These are phyloP conservation scores for Dendroctonus ponderosae DNA, from an alignment of 1,140 invertebrate genomes.

Conservation along the genomic window DNA sequence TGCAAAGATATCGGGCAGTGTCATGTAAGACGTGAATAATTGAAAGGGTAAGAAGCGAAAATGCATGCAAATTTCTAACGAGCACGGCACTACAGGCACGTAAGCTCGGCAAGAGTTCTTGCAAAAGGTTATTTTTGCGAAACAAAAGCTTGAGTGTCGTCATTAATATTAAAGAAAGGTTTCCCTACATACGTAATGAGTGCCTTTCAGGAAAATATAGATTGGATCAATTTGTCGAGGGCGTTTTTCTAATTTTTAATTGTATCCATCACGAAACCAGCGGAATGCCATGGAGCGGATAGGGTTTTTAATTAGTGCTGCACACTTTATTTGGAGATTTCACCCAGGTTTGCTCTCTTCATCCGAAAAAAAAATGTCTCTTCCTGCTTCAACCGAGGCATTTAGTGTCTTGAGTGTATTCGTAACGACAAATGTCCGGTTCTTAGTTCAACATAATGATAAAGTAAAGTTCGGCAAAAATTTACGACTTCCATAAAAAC, in stretches of 20 bases:
- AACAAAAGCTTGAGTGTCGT: constrained; percentile 19
- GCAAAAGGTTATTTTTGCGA: constrained; percentile 17
- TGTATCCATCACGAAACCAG: constrained; percentile 1
- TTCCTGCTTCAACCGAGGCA: too few species aligned
- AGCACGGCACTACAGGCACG: constrained; percentile 22
- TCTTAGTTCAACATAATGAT: too few species aligned
- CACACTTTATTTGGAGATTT: too few species aligned
- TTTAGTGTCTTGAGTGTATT: too few species aligned
- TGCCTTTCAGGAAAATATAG: constrained; percentile 11
- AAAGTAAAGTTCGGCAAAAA: not conserved
- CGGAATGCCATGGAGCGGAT: too few species aligned
- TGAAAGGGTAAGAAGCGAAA: constrained; percentile 21
- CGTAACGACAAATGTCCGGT: too few species aligned
- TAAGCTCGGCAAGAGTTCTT: constrained; percentile 11
- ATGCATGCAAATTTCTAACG: constrained; percentile 24
- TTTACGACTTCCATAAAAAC: constrained; percentile 3
- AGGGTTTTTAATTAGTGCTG: too few species aligned
- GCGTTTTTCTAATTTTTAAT: constrained; percentile 1
- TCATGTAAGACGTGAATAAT: constrained; percentile 20
- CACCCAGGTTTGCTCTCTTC: too few species aligned
- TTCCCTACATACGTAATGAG: constrained; percentile 16
- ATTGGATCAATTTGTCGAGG: constrained; percentile 14
- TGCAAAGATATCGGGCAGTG: constrained; percentile 22
- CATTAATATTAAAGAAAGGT: constrained; percentile 19
- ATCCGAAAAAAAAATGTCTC: too few species aligned